Evolutionary conservation across 1,140 invertebrate genomes (phyloP).

Genomic region (Rhyzopertha dominica): DNA sequence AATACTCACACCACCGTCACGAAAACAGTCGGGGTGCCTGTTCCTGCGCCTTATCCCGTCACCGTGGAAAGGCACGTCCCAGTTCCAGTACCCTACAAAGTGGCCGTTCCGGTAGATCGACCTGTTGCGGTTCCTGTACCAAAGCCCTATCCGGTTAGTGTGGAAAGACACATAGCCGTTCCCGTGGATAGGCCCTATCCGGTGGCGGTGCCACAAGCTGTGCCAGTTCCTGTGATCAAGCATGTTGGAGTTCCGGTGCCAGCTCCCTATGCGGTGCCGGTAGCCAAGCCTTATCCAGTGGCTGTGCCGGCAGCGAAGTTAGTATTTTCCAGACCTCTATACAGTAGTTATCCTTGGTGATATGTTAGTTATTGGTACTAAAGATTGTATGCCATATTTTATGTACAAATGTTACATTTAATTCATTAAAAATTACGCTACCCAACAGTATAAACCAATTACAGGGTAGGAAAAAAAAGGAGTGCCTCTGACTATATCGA

Average conservation of each 20-base stretch:
- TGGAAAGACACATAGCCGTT: conserved; percentile 25
- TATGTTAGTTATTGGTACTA: too few relatives aligned
- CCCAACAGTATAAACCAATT: too few relatives aligned
- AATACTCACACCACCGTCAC: conserved; percentile 36
- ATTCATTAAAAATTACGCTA: too few relatives aligned
- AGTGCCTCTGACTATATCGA: too few relatives aligned
- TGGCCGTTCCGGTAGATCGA: conserved; percentile 19
- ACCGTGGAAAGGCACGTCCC: conserved; percentile 33
- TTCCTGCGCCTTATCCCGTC: conserved; percentile 26
- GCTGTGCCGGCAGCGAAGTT: too few relatives aligned
- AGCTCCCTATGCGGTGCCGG: too few relatives aligned
- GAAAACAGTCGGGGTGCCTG: conserved; percentile 31
- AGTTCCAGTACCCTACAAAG: conserved; percentile 26
- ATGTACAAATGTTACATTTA: too few relatives aligned
- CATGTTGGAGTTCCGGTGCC: conserved; percentile 46
- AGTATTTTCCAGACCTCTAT: too few relatives aligned
- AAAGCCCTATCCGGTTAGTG: conserved; percentile 17
- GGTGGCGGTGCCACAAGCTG: conserved; percentile 29
- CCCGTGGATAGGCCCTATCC: conserved; percentile 47
- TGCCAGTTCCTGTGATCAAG: conserved; percentile 29
- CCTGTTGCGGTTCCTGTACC: conserved; percentile 5
- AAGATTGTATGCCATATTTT: too few relatives aligned
- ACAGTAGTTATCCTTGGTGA: too few relatives aligned
- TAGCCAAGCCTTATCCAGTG: too few relatives aligned
- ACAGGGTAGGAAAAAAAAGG: too few relatives aligned